These are phyloP conservation scores for Rhynchomys soricoides DNA, from an alignment of 2,113 vertebrate genomes.

Conservation along the genomic window DNA sequence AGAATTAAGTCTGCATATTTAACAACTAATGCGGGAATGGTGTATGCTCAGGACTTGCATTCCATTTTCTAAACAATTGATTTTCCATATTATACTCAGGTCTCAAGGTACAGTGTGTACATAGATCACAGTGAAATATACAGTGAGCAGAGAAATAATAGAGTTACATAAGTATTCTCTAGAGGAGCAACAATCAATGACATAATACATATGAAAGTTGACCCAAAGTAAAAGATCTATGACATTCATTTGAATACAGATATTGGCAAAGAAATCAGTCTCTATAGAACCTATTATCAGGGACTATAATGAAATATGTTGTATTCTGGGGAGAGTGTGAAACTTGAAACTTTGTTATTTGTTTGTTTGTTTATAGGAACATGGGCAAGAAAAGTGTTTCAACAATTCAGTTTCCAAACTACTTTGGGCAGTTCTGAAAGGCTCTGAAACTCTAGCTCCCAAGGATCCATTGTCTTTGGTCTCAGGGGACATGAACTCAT, in stretches of 20 bases:
- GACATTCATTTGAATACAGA: constrained; percentile 78
- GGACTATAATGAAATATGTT: not conserved
- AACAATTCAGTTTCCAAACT: not conserved
- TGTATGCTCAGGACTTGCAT: constrained; percentile 38
- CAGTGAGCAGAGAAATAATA: constrained; percentile 82
- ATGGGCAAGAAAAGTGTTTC: too few relatives aligned
- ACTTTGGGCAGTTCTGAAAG: not conserved
- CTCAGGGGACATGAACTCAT: too few relatives aligned
- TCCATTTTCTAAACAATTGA: constrained; percentile 82
- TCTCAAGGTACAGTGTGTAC: constrained; percentile 69
- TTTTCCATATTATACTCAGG: constrained; percentile 83
- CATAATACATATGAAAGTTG: not conserved
- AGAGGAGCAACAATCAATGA: constrained; percentile 56
- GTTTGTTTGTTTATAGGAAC: not conserved
- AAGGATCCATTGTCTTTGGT: not conserved
- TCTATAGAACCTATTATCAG: constrained; percentile 58
- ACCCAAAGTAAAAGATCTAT: constrained; percentile 70
- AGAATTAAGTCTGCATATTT: constrained; percentile 63
- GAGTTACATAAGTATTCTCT: constrained; percentile 83
- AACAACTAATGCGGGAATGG: constrained; percentile 12
- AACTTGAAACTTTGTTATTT: not conserved
- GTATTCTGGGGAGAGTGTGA: not conserved
- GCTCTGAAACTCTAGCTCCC: not conserved
- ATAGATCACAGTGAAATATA: constrained; percentile 79
- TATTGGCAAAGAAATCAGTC: constrained; percentile 75